Evolutionary conservation across 2,888 invertebrate genomes (phyloP), one percentile per base, ranked within the genome.

Genomic region (Blastobasis lacticolella): DNA sequence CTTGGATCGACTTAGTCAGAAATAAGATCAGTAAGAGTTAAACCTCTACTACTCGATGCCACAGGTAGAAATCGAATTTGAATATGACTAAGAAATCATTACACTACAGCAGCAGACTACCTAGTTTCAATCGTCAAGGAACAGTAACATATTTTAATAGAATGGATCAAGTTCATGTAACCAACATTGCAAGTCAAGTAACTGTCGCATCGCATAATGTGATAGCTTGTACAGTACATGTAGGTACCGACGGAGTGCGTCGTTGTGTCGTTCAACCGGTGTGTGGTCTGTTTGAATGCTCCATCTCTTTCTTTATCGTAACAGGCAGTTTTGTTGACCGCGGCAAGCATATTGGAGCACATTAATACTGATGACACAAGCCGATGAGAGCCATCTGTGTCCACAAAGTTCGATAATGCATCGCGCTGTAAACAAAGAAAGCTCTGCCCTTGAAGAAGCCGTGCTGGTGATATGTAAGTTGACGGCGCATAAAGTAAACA

Each of bases 311-410:
- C 73, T 77, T 78, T 77, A 82, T 78, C 78, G 71, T 71, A 73
- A 74, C 74, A 74, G 73, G 72, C 76, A 74, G 75, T 80, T 81
- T 81, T 79, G 82, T 84, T 79, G 76, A 78, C 75, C 72, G 73
- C 75, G 71, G 73, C 74, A 75, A 73, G 75, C 81, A 81, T 81
- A 84, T 81, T 78, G 78, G 76, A 79, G 75, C 69, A 83, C 82
- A 84, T 84, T 83, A 81, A 85, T 84, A 84, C 78, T 71, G 82
- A 86, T 86, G 86, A 86, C 84, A 87, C 81, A 82, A 78, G 75
- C 75, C 78, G 78, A 83, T 81, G 81, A 80, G 73, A 77, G 77
- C 81, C 87, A 87, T 78, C 86, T 87, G 87, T 87, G 79, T 87
- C 81, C 68, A 87, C 83, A 84, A 73, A 63, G 61, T 70, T 70